A percentile compares a stretch with the other conserved stretches of the same genome.
Evolutionary conservation across 2,797 vertebrate genomes (phyloP).

Genomic region (Squalus acanthias): DNA sequence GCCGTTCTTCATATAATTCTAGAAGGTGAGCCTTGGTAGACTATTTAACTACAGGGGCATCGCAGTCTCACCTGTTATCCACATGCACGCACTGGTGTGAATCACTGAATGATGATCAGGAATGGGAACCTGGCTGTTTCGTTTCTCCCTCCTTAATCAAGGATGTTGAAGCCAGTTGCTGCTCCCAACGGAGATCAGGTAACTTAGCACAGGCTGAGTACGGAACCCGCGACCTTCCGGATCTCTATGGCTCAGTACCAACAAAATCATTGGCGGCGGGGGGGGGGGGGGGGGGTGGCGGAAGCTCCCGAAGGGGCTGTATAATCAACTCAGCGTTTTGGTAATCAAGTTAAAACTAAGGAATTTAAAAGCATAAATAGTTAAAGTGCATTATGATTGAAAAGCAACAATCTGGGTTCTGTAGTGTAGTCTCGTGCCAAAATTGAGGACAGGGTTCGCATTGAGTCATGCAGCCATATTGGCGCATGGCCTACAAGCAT

Average conservation of each 20-base stretch:
- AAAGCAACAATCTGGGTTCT: conserved; percentile 19
- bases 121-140: neutral
- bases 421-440: neutral
- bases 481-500: neutral
- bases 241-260: neutral
- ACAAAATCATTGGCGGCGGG: neutral
- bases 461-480: neutral
- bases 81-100: neutral
- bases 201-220: neutral
- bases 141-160: neutral
- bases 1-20: neutral
- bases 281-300: neutral
- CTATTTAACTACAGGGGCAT: neutral
- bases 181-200: neutral
- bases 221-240: neutral
- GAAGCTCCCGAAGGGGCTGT: neutral
- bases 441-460: neutral
- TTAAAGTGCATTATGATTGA: conserved; percentile 9
- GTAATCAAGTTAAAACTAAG: conserved; percentile 13
- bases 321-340: conserved; percentile 10
- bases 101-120: neutral
- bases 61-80: neutral
- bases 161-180: neutral
- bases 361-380: conserved; percentile 24
- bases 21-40: neutral